Evolutionary conservation across 2,113 vertebrate genomes (phyloP).

Genomic region (Glaucidium brasilianum): DNA sequence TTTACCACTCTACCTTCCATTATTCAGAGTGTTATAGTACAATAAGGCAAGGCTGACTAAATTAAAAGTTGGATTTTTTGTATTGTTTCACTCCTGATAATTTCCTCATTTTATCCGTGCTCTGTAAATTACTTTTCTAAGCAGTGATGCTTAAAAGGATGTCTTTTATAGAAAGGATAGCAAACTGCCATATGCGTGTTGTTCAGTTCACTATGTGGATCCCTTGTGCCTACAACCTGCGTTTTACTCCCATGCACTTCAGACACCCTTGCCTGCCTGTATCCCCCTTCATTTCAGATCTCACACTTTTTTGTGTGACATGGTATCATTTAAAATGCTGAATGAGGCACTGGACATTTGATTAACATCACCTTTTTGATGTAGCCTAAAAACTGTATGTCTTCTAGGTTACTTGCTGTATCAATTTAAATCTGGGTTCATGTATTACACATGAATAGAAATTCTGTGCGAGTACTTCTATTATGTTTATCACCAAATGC

Average conservation of each 20-base stretch:
- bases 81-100: neutral
- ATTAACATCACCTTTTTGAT: neutral
- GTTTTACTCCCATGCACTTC: neutral
- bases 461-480: neutral
- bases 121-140: neutral
- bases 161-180: neutral
- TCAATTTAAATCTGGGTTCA: neutral
- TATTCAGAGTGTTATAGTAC: neutral
- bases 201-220: neutral
- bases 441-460: neutral
- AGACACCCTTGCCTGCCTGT: neutral
- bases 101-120: neutral
- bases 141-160: neutral
- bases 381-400: neutral
- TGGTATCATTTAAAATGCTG: neutral
- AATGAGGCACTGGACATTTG: neutral
- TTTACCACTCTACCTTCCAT: neutral
- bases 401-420: neutral
- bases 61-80: neutral
- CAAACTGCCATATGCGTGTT: neutral
- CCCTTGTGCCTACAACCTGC: neutral
- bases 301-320: neutral
- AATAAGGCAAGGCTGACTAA: neutral
- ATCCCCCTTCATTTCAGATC: neutral
- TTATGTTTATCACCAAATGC: slow-evolving; percentile 21